These are phyloP conservation scores for Sanderia malayensis DNA, from an alignment of 30 jellyfish, hydroid and myxozoan genomes.

Conservation along the genomic window DNA sequence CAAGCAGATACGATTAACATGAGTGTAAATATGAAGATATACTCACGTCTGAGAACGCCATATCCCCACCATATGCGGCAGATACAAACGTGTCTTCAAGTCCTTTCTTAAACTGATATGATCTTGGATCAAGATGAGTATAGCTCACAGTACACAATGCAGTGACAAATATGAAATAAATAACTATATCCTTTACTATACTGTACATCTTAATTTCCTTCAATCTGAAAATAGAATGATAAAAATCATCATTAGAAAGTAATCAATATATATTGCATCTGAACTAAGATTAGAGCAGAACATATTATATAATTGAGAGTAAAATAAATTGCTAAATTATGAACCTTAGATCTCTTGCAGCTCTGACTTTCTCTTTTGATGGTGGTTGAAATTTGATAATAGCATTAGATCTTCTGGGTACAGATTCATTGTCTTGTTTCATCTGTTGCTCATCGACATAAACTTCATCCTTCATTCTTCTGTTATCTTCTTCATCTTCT, in stretches of 20 bases:
- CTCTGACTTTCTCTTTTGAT: slow-evolving; percentile 74
- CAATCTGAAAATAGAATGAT: slow-evolving; percentile 35
- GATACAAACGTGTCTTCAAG: slow-evolving; percentile 68
- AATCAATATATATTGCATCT: too few species aligned
- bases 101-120: slow-evolving; percentile 78
- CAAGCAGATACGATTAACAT: too few species aligned
- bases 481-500: slow-evolving; percentile 80
- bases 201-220: slow-evolving; percentile 92
- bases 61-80: slow-evolving; percentile 78
- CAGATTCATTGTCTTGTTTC: slow-evolving; percentile 12
- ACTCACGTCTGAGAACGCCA: slow-evolving; percentile 48
- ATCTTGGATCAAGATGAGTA: slow-evolving; percentile 83
- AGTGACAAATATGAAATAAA: slow-evolving; percentile 72
- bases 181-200: slow-evolving; percentile 74
- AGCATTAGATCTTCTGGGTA: slow-evolving; percentile 44
- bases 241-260: too few species aligned
- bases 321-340: too few species aligned
- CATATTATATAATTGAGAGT: too few species aligned
- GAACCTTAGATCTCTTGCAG: slow-evolving; percentile 87
- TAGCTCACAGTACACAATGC: slow-evolving; percentile 90
- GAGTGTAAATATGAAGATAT: too few species aligned
- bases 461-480: slow-evolving; percentile 79
- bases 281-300: too few species aligned
- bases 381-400: slow-evolving; percentile 92
- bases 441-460: slow-evolving; percentile 12